These are phyloP conservation scores for Tipula lateralis DNA, from an alignment of 2,888 invertebrate genomes.

Conservation along the genomic window DNA sequence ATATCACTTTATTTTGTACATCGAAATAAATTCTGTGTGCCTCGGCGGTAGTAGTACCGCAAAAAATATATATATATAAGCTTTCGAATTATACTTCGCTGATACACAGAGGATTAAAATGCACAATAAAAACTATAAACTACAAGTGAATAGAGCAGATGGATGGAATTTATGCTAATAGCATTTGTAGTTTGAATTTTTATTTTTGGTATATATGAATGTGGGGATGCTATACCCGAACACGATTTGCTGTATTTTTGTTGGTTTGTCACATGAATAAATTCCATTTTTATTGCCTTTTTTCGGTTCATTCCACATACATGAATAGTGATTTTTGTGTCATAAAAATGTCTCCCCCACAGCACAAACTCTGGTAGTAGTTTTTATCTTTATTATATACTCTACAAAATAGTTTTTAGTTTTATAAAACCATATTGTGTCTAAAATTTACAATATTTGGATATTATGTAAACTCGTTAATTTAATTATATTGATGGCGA, in stretches of 20 bases:
- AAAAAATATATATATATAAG: background rate
- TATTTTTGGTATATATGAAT: background rate
- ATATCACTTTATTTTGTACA: background rate
- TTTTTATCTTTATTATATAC: no score
- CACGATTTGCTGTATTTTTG: background rate
- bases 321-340: background rate
- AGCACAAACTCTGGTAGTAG: no score
- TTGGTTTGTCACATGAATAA: background rate
- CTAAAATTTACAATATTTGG: no score
- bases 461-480: no score
- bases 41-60: background rate
- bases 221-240: background rate
- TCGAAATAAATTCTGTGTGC: background rate
- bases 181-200: background rate
- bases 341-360: background rate
- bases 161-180: conserved; percentile 11
- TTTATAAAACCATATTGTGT: no score
- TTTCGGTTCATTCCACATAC: background rate
- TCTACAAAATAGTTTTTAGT: no score
- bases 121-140: background rate
- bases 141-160: conserved; percentile 11
- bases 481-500: no score
- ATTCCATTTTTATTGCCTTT: background rate
- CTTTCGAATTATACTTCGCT: background rate
- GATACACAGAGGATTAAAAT: conserved; percentile 9